A percentile compares a stretch with the other conserved stretches of the same genome.
Conservation (phyloP, 2,888 invertebrate species). For the Coleophora flavipennella region DNA sequence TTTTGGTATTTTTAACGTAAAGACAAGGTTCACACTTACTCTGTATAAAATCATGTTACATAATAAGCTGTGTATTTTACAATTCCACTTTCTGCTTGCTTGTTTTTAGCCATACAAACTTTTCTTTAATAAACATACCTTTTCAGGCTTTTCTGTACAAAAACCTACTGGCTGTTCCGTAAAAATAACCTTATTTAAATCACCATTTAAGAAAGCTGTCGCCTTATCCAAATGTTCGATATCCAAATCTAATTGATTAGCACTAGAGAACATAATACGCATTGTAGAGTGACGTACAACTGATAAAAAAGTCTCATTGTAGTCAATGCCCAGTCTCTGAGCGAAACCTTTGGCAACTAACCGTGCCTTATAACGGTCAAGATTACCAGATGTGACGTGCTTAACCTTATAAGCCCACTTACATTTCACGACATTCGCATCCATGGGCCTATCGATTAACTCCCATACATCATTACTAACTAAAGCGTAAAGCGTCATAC, state of each 20-base stretch:
- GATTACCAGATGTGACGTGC: constrained; percentile 1
- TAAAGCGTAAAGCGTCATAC: constrained; percentile 5
- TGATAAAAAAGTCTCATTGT: constrained; percentile 9
- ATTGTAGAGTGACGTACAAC: constrained; percentile 8
- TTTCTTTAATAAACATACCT: constrained; percentile 6
- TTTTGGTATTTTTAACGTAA: neutral
- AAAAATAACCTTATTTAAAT: constrained; percentile 2
- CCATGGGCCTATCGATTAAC: constrained; percentile 3
- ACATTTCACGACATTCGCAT: neutral
- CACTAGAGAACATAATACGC: constrained; percentile 13
- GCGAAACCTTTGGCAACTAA: constrained; percentile 11
- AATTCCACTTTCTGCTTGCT: neutral
- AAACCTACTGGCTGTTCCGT: neutral
- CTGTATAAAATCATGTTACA: neutral
- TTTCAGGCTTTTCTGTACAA: constrained; percentile 1
- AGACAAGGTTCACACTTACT: constrained; percentile 4
- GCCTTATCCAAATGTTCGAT: constrained; percentile 18
- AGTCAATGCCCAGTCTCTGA: constrained; percentile 7
- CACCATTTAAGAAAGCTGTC: constrained; percentile 7
- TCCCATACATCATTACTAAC: constrained; percentile 4
- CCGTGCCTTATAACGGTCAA: constrained; percentile 6
- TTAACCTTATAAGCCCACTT: constrained; percentile 6
- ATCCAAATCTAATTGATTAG: constrained; percentile 13
- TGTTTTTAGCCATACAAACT: constrained; percentile 3
- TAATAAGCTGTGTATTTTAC: neutral